Evolutionary conservation across 2,797 vertebrate species (phyloP).

Genomic region (Chiroxiphia lanceolata): DNA sequence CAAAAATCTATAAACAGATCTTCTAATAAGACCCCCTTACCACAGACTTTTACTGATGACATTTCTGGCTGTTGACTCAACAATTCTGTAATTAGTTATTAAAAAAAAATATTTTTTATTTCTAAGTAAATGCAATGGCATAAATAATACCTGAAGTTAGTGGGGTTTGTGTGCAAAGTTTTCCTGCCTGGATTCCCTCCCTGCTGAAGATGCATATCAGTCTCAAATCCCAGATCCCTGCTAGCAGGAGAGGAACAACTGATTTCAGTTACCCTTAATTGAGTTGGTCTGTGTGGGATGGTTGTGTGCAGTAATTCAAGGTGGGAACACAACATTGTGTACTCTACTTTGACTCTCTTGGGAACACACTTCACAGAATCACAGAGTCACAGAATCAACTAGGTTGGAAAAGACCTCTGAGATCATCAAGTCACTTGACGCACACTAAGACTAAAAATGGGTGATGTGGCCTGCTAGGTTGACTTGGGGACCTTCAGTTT

Average conservation of each 20-base stretch:
- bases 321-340: not conserved
- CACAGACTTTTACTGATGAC: not conserved
- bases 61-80: slow-evolving; percentile 8
- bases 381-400: no score
- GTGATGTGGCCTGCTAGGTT: not conserved
- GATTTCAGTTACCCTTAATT: not conserved
- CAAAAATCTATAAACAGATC: slow-evolving; percentile 13
- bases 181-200: not conserved
- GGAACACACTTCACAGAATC: not conserved
- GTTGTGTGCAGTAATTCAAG: not conserved
- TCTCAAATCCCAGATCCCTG: not conserved
- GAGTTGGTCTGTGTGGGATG: fast-evolving
- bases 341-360: not conserved
- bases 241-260: not conserved
- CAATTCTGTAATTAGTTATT: not conserved
- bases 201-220: not conserved
- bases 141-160: not conserved
- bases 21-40: not conserved
- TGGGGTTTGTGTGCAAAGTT: not conserved
- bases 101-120: not conserved
- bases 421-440: not conserved
- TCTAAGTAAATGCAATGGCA: not conserved
- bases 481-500: not conserved
- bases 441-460: not conserved
- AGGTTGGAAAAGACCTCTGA: no score